Percentiles rank a stretch among this genome's conserved stretches.
These are phyloP conservation scores for Anguilla anguilla DNA, from an alignment of 2,797 vertebrate genomes.

Conservation along the genomic window DNA sequence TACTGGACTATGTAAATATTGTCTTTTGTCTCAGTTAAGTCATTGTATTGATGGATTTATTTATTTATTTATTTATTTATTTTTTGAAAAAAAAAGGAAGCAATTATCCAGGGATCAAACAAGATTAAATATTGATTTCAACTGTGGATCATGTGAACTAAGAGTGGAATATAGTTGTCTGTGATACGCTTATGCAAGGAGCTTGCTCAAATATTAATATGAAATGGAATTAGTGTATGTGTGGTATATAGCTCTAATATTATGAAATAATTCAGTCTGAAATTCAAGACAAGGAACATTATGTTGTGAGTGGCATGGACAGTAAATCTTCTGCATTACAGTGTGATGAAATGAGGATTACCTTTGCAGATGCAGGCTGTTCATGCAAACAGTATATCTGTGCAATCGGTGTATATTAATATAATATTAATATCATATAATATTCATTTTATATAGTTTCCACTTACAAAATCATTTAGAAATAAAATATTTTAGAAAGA, in stretches of 20 bases:
- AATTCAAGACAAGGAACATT: slow-evolving; percentile 20
- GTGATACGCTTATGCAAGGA: slow-evolving; percentile 6
- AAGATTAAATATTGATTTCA: slow-evolving; percentile 25
- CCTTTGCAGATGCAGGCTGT: not conserved
- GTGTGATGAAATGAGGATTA: slow-evolving; percentile 21
- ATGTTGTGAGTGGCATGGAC: slow-evolving; percentile 13
- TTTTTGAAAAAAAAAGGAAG: not conserved
- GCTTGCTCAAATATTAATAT: slow-evolving; percentile 27
- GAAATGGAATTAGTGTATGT: slow-evolving; percentile 25
- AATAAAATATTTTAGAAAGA: not conserved
- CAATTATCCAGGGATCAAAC: slow-evolving; percentile 6
- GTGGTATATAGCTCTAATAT: slow-evolving; percentile 14
- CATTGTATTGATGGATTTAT: not conserved
- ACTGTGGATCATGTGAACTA: slow-evolving; percentile 4
- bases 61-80: too few species aligned
- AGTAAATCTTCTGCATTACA: slow-evolving; percentile 16
- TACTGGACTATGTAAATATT: slow-evolving; percentile 1
- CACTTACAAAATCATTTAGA: not conserved
- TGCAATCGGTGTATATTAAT: not conserved
- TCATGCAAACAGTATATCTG: not conserved
- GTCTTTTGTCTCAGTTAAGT: not conserved
- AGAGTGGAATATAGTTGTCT: slow-evolving; percentile 20
- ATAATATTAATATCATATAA: not conserved
- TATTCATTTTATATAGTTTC: not conserved
- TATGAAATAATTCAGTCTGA: slow-evolving; percentile 22